Base-by-base conservation (phyloP, 2,888 invertebrate genomes). In the Parnassius smintheus region DNA sequence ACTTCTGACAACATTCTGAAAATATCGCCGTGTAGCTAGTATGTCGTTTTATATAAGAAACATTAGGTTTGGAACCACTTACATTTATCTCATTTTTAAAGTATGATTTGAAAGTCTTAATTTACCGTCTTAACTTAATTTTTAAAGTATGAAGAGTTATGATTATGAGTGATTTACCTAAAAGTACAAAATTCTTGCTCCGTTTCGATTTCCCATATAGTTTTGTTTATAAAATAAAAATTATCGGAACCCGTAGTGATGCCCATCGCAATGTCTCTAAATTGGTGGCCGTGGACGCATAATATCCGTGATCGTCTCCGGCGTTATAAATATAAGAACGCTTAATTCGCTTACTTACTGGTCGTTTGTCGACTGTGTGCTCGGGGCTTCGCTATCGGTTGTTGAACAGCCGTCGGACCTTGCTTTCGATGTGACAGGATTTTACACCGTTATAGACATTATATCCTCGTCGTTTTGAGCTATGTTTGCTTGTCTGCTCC, bases 221-320 rank as follows among this genome's bases (percentile, higher is more conserved):
- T 10, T 44, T 4, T 45, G 18, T 42, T 13, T 44, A 25, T 22
- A 56, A 61, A 48, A 56, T 52, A 52, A 52, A 52, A 53, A 54
- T 48, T 25, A 42, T 42, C 48, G 51, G 22, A 52, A 42, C 50
- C 55, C 50, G 44, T 42, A 66, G 62, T 69, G 70, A 69, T 72
- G 72, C 70, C 70, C 70, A 65, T 69, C 66, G 74, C 77, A 73
- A 80, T 78, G 77, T 76, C 80, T 72, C 76, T 78, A 85, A 82
- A 87, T 86, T 78, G 81, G 73, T 72, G 77, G 76, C 77, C 78
- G 80, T 84, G 83, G 83, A 75, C 78, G 74, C 77, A 80, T 82
- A 84, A 82, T 80, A 73, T 74, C 77, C 70, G 75, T 78, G 77
- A 82, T 81, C 75, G 76, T 70, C 59, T 64, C 51, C 70, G 71